Evolutionary conservation across 2,113 vertebrate species (phyloP), one percentile per base, ranked within the genome.

Genomic region (Barbus barbus): DNA sequence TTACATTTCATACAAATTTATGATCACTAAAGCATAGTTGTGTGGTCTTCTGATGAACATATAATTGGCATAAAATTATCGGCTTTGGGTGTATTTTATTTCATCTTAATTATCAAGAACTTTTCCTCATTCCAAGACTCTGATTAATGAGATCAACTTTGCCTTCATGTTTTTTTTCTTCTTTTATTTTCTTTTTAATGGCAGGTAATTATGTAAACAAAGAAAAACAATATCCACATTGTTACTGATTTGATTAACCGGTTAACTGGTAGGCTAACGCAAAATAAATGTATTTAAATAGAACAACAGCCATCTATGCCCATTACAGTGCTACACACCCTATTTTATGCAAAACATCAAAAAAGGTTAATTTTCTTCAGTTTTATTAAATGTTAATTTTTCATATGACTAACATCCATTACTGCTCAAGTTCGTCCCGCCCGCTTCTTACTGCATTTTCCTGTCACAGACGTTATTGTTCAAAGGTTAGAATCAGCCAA

Each of bases 401-500:
- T 75, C 7, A 56, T 22, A 20, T 78, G 53, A 60, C 13, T 38
- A 24, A 38, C 31, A 38, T 9, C n/a, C 33, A 20, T 61, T 61
- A 16, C 61, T 44, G 18, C 56, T 67, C 24, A 46, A 1, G 38
- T 31, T 80, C 24, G 24, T 67, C 18, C 13, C 14, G 13, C 76
- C 9, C 14, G 13, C 76, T 4, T 60, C 9, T 0, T 38, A 41
- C 9, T 3, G 74, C 1, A 26, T 38, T 69, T 58, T 36, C 48
- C n/a, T 22, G n/a, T 31, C 31, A 58, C 20, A 22, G 12, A 51
- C 3, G 53, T 76, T 24, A 74, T 77, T 38, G 41, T 84, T 88
- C 41, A 46, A 84, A 84, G 4, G 4, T 73, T 28, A 33, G 33
- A 76, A 72, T 38, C 18, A 53, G 74, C 89, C 87, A 89, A 89